A percentile compares a stretch with the other conserved stretches of the same genome.
Conservation (phyloP, 2,888 invertebrate genomes). For the Muscina levida region DNA sequence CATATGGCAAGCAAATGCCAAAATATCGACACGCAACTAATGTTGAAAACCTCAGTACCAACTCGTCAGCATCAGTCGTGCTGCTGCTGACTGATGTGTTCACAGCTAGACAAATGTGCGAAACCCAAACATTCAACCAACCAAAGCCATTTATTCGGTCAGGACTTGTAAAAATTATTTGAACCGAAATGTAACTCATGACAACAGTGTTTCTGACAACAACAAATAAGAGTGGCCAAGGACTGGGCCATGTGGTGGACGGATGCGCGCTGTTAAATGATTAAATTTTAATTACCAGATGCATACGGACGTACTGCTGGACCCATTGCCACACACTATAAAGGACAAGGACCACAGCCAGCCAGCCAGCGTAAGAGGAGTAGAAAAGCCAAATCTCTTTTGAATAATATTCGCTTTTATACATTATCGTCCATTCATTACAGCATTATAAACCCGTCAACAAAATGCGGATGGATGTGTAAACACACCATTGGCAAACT, state of each 20-base stretch:
- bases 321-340: too few species aligned
- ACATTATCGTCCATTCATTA: conserved; percentile 10
- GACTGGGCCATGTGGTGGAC: neutral
- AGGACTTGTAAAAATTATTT: conserved; percentile 5
- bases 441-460: neutral
- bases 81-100: too few species aligned
- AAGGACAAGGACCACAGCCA: neutral
- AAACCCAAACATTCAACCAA: neutral
- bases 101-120: conserved; percentile 2
- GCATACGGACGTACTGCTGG: conserved; percentile 34
- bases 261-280: conserved; percentile 34
- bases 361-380: neutral
- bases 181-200: conserved; percentile 12
- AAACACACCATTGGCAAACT: conserved; percentile 16
- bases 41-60: conserved; percentile 15
- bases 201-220: neutral
- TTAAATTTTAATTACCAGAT: conserved; percentile 57
- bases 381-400: conserved; percentile 22
- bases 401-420: neutral
- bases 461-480: neutral
- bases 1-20: conserved; percentile 29
- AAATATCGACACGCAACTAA: conserved; percentile 18
- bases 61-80: conserved; percentile 23
- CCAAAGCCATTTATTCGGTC: neutral
- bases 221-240: conserved; percentile 17